Evolutionary conservation across 2,113 vertebrate species (phyloP).

Genomic region (Vanacampus margaritifer): DNA sequence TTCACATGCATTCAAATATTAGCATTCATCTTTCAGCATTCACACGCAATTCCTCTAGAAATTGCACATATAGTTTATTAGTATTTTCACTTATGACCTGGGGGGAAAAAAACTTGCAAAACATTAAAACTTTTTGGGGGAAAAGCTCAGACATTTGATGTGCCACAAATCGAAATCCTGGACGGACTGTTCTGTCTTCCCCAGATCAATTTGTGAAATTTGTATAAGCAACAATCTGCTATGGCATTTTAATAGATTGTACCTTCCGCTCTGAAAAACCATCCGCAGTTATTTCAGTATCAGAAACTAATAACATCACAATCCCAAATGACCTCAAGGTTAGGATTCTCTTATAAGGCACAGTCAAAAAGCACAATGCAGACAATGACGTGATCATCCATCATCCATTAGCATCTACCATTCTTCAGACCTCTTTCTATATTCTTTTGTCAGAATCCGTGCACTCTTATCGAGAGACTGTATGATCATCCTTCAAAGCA

Average conservation of each 20-base stretch:
- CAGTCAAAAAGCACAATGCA: background rate
- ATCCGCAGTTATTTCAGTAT: background rate
- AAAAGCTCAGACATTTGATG: background rate
- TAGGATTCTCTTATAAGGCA: background rate
- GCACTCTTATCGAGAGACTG: background rate
- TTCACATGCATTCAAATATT: too few species aligned
- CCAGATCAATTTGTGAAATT: constrained; percentile 2
- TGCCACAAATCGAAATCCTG: background rate
- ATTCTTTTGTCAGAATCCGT: background rate
- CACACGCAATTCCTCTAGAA: too few species aligned
- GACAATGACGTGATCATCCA: constrained; percentile 1
- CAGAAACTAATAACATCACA: background rate
- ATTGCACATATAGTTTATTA: too few species aligned
- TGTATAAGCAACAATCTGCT: background rate
- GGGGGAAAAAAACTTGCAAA: background rate
- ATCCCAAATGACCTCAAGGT: constrained; percentile 2
- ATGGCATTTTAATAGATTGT: background rate
- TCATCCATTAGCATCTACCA: background rate
- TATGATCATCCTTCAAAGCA: background rate
- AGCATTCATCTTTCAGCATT: too few species aligned
- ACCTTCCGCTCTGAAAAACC: background rate
- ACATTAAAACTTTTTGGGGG: background rate
- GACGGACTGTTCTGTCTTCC: background rate
- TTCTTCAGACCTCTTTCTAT: background rate
- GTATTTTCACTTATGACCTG: too few species aligned